phyloP scores from a whole-genome alignment of 2,113 vertebrate genomes.

The Taurulus bubalis region DNA sequence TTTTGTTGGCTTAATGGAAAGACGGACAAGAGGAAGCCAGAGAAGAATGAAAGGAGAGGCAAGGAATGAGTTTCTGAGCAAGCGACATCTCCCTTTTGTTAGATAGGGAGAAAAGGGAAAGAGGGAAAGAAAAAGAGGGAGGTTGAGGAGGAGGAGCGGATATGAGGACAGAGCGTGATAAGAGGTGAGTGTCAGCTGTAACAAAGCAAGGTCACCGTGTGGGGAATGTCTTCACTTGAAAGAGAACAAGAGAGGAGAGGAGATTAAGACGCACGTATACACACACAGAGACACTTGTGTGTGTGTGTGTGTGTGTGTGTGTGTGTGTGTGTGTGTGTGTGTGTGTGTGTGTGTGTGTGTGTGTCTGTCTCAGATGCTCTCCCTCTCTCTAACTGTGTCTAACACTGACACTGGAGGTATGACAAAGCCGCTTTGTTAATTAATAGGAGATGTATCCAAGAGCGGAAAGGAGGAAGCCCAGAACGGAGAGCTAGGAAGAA shows the following conservation, averaged over 20 bases:
- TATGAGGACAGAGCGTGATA: slow-evolving; percentile 71
- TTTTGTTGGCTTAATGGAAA: slow-evolving; percentile 80
- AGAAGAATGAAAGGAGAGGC: slow-evolving; percentile 66
- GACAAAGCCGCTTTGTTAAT: slow-evolving; percentile 29
- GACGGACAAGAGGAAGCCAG: slow-evolving; percentile 63
- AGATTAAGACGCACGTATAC: slow-evolving; percentile 64
- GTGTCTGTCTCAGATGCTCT: slow-evolving; percentile 18
- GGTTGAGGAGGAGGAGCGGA: slow-evolving; percentile 66
- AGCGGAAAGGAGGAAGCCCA: background rate
- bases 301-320: background rate
- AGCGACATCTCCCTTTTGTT: slow-evolving; percentile 74
- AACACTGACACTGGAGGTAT: slow-evolving; percentile 19
- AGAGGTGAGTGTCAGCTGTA: slow-evolving; percentile 77
- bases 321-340: background rate
- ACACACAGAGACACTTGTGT: slow-evolving; percentile 12
- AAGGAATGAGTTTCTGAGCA: slow-evolving; percentile 62
- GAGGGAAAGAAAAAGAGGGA: slow-evolving; percentile 30
- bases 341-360: background rate
- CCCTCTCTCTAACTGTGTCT: slow-evolving; percentile 33
- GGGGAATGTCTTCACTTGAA: slow-evolving; percentile 77
- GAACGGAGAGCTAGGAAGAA: background rate
- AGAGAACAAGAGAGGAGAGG: slow-evolving; percentile 68
- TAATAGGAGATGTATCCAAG: slow-evolving; percentile 22
- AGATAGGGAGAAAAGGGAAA: slow-evolving; percentile 48
- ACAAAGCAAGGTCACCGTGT: slow-evolving; percentile 81